phyloP scores from a whole-genome alignment of 2,113 vertebrate genomes.

The Gymnorhina tibicen region DNA sequence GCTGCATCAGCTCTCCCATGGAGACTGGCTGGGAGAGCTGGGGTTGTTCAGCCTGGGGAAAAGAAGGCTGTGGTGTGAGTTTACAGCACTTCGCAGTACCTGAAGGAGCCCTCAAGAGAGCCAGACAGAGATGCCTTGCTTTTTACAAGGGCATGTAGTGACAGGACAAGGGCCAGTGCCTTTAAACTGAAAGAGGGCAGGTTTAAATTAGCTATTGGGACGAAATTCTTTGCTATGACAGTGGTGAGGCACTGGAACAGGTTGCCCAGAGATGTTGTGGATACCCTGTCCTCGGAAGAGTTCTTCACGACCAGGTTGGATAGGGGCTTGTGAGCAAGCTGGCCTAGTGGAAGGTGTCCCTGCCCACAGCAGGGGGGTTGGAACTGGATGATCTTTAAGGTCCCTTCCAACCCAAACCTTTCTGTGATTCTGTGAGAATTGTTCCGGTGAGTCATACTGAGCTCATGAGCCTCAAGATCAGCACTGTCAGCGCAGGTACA shows the following conservation, averaged over 20 bases:
- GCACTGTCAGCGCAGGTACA: background rate
- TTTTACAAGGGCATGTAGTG: background rate
- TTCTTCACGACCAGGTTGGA: fast-evolving
- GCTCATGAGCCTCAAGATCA: background rate
- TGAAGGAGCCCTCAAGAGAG: background rate
- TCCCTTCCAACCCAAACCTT: background rate
- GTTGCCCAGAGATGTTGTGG: background rate
- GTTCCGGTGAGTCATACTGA: background rate
- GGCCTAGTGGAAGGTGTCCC: background rate
- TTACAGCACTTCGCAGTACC: background rate
- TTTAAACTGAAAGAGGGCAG: background rate
- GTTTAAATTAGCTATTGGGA: background rate
- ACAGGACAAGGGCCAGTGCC: background rate
- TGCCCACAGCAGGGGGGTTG: background rate
- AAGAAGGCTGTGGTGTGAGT: background rate
- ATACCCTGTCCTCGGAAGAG: background rate
- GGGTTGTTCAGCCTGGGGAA: background rate
- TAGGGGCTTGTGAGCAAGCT: background rate
- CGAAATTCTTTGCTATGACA: background rate
- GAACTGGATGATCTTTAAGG: background rate
- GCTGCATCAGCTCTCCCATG: background rate
- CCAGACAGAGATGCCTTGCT: background rate
- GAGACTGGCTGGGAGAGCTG: background rate
- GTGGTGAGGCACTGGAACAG: background rate
- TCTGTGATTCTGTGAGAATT: background rate